A percentile compares a stretch with the other conserved stretches of the same genome.
These are phyloP conservation scores for Stichopus horrens DNA, from an alignment of 53 echinoderm and acorn worm genomes.

Conservation along the genomic window DNA sequence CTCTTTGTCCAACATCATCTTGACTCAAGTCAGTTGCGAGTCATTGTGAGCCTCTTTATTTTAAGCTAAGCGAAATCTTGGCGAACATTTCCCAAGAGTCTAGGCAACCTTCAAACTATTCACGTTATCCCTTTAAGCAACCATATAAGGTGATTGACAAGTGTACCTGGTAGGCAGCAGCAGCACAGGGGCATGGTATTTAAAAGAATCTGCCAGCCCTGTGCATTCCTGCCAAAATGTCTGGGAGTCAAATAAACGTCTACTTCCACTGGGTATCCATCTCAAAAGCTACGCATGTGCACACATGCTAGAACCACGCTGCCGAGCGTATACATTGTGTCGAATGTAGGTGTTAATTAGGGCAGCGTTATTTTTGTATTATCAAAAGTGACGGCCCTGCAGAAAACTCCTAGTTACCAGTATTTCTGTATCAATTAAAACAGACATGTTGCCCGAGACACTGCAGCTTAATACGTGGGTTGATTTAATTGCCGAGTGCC, in stretches of 20 bases:
- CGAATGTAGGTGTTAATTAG: background rate
- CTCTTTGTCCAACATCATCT: too few relatives aligned
- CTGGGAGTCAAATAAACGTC: background rate
- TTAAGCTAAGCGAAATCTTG: background rate
- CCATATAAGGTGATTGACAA: constrained; percentile 31
- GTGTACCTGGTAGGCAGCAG: background rate
- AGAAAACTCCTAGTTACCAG: too few relatives aligned
- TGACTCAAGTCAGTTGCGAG: too few relatives aligned
- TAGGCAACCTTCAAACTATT: background rate
- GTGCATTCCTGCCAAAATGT: background rate
- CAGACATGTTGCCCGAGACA: too few relatives aligned
- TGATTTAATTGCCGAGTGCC: too few relatives aligned
- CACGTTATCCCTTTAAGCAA: background rate
- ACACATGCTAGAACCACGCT: too few relatives aligned
- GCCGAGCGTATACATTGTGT: background rate
- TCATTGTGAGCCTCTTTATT: too few relatives aligned
- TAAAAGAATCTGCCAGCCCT: background rate
- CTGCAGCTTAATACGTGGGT: too few relatives aligned
- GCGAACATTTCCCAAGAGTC: background rate
- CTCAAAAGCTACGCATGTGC: too few relatives aligned
- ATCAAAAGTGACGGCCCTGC: too few relatives aligned
- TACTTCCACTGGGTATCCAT: too few relatives aligned
- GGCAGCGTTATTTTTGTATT: background rate
- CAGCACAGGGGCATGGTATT: constrained; percentile 13
- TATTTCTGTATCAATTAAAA: too few relatives aligned